Conservation (phyloP, 2,797 vertebrate genomes). For the Antennarius maculatus region DNA sequence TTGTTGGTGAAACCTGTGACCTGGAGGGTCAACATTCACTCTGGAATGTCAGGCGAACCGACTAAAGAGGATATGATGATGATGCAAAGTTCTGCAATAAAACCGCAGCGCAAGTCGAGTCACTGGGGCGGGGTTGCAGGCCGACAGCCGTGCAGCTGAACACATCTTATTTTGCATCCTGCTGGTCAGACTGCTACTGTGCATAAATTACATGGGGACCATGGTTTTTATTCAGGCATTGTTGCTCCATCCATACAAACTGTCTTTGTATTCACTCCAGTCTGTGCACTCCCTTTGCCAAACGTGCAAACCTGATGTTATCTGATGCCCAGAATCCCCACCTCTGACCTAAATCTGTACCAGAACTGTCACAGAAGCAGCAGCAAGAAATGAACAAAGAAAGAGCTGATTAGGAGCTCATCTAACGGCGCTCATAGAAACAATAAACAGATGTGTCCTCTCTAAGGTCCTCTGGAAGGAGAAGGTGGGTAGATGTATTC, state of each 20-base stretch:
- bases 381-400: background rate
- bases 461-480: constrained; percentile 22
- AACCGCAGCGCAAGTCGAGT: constrained; percentile 36
- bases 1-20: constrained; percentile 1
- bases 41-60: constrained; percentile 11
- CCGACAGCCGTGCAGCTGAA: constrained; percentile 49
- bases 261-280: constrained; percentile 44
- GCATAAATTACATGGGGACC: constrained; percentile 1
- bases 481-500: constrained; percentile 34
- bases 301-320: constrained; percentile 20
- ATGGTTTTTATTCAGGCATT: constrained; percentile 57
- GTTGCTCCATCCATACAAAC: constrained; percentile 47
- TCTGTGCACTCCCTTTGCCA: constrained; percentile 9
- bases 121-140: constrained; percentile 21
- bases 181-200: constrained; percentile 43
- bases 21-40: constrained; percentile 6
- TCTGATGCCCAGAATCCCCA: constrained; percentile 1
- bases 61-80: constrained; percentile 26
- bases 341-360: constrained; percentile 23
- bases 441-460: background rate
- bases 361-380: background rate
- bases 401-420: background rate
- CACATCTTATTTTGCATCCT: constrained; percentile 46
- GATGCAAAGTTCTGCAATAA: constrained; percentile 64
- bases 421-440: constrained; percentile 1